Base-by-base conservation (phyloP, 1,140 invertebrate species). In the Drosophila murphyi region DNA sequence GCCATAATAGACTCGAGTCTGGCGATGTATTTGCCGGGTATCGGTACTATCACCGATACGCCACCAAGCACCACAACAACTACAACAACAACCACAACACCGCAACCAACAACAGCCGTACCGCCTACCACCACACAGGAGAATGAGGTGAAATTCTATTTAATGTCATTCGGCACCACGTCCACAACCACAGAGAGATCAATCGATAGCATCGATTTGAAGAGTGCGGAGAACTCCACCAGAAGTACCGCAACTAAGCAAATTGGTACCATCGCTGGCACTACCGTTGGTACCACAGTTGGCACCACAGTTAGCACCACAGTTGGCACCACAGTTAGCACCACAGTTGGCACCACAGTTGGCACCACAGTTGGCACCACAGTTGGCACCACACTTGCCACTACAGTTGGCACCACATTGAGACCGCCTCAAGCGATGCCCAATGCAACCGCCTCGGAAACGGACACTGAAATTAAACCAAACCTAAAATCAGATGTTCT, bases 1-100 rank as follows among this genome's bases (percentile, higher is more conserved):
- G 72, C 71, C 35, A 88, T 87, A 3, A 82, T 51, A 2, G 83
- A 87, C 43, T 71, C 80, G 0, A 69, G 62, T 45, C 34, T 87
- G 29, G 88, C 82, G 12, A 10, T 88, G 0, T 87, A 80, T 12
- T 3, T 87, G 65, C 82, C 82, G 0, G 82, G 69, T 3, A 54
- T 87, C n/a, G 82, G 82, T 32, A 69, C 59, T 1, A 72, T 87
- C 0, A 87, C 82, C 3, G 83, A 80, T 41, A 68, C 56, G 1
- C 55, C 65, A 43, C 62, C 75, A 5, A 47, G 10, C 8, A 72
- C 59, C 7, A 54, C 63, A 1, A 74, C 43, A 5, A 57, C 55
- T 4, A 65, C 55, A 2, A 60, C 20, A 2, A 78, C 34, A 5
- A 80, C 52, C 7, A 63, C 57, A 0, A 63, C 55, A 68, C 60